Evolutionary conservation across 2,888 invertebrate genomes (phyloP).

Genomic region (Torymus aiolomorphi): DNA sequence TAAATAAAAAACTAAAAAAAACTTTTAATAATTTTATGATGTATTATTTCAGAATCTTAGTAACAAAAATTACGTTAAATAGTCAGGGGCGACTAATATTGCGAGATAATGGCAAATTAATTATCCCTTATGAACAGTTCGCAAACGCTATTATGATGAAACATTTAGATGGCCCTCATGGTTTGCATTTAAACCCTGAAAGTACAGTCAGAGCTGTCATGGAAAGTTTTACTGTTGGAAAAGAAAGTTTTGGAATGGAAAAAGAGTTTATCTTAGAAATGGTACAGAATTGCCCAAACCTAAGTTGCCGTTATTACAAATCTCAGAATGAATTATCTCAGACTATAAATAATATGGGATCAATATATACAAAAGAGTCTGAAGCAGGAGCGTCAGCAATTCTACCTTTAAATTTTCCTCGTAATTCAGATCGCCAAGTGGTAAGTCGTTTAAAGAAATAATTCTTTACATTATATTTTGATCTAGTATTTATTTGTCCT

Average conservation of each 20-base stretch:
- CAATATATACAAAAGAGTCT: slow-evolving; percentile 71
- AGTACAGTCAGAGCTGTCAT: slow-evolving; percentile 90
- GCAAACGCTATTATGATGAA: slow-evolving; percentile 94
- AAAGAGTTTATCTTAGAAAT: slow-evolving; percentile 93
- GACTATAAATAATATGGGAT: slow-evolving; percentile 68
- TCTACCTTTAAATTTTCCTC: slow-evolving; percentile 14
- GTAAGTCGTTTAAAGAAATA: slow-evolving; percentile 12
- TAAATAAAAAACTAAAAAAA: no score
- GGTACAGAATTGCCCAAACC: slow-evolving; percentile 91
- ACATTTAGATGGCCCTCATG: slow-evolving; percentile 93
- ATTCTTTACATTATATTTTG: not conserved
- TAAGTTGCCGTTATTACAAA: slow-evolving; percentile 91
- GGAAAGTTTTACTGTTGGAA: slow-evolving; percentile 89
- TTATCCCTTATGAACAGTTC: slow-evolving; percentile 92
- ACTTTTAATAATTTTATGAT: no score
- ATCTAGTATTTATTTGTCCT: slow-evolving; percentile 12
- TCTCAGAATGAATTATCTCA: slow-evolving; percentile 83
- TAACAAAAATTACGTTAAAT: slow-evolving; percentile 88
- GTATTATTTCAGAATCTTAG: slow-evolving; percentile 90
- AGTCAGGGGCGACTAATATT: slow-evolving; percentile 89
- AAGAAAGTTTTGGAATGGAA: slow-evolving; percentile 91
- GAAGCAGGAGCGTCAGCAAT: slow-evolving; percentile 66
- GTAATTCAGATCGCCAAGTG: slow-evolving; percentile 20
- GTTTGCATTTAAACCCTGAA: slow-evolving; percentile 88
- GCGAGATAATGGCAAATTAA: slow-evolving; percentile 91